Evolutionary conservation across 2,888 invertebrate species (phyloP).

Genomic region (Theretra japonica): DNA sequence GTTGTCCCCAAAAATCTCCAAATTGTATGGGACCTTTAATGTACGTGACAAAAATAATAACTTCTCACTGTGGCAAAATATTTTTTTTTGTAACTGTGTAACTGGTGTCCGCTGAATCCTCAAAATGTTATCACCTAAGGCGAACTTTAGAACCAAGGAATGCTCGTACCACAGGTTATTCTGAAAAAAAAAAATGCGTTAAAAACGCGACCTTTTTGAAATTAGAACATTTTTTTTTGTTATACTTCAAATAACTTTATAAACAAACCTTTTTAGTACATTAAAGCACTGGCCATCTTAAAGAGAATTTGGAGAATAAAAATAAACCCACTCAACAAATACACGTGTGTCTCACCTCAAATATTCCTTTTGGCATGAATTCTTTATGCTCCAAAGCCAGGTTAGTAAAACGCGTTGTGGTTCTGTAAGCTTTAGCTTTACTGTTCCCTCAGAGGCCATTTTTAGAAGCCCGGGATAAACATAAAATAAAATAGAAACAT

Average conservation of each 20-base stretch:
- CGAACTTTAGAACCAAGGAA: no score
- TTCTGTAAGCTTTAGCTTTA: slow-evolving; percentile 62
- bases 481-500: slow-evolving; percentile 72
- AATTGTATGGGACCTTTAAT: slow-evolving; percentile 39
- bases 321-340: slow-evolving; percentile 26
- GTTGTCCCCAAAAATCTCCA: slow-evolving; percentile 37
- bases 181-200: no score
- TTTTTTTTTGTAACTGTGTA: no score
- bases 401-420: slow-evolving; percentile 63
- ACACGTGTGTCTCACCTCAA: slow-evolving; percentile 56
- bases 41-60: slow-evolving; percentile 16
- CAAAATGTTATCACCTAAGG: no score
- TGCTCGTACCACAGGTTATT: no score
- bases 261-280: not conserved
- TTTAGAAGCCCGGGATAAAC: slow-evolving; percentile 65
- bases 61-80: no score
- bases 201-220: no score
- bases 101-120: no score
- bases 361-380: slow-evolving; percentile 72
- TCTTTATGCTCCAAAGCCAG: slow-evolving; percentile 66
- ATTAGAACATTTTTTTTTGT: no score
- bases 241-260: no score
- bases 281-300: not conserved
- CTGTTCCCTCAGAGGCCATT: slow-evolving; percentile 67
- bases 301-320: slow-evolving; percentile 28